These are phyloP conservation scores for Drosophila subobscura DNA, from an alignment of 1,140 invertebrate species.

Conservation along the genomic window DNA sequence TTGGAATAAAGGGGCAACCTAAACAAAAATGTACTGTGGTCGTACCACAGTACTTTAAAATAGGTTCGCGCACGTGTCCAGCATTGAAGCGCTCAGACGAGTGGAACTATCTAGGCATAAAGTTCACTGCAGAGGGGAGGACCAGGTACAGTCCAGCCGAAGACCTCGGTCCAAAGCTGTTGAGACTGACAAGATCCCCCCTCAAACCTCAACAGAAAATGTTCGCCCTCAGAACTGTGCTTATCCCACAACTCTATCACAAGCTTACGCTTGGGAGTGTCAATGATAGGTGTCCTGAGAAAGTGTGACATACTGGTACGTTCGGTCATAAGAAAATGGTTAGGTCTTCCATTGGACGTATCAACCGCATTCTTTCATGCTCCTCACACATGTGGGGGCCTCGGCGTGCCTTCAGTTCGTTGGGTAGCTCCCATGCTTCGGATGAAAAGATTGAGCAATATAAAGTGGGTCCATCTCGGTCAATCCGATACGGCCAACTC, in stretches of 20 bases:
- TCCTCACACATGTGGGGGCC: slow-evolving; percentile 11
- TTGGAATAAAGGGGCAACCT: too few relatives aligned
- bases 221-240: slow-evolving; percentile 1
- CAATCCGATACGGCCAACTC: too few relatives aligned
- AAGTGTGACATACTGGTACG: slow-evolving; percentile 12
- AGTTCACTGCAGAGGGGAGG: not conserved
- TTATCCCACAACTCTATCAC: slow-evolving; percentile 9
- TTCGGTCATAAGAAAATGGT: not conserved
- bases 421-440: slow-evolving; percentile 11
- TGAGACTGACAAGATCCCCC: slow-evolving; percentile 5
- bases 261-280: slow-evolving; percentile 10
- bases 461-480: not conserved
- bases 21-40: too few relatives aligned
- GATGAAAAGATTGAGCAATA: slow-evolving; percentile 1
- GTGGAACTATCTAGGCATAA: slow-evolving; percentile 13
- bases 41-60: too few relatives aligned
- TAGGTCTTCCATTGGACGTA: slow-evolving; percentile 15
- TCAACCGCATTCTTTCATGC: slow-evolving; percentile 11
- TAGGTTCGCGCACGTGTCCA: too few relatives aligned
- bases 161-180: slow-evolving; percentile 7
- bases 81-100: slow-evolving; percentile 5
- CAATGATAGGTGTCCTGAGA: slow-evolving; percentile 6
- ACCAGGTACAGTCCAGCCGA: slow-evolving; percentile 1
- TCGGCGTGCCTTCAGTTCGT: slow-evolving; percentile 5
- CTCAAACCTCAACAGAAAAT: slow-evolving; percentile 9